Percentiles rank a stretch among this genome's conserved stretches.
Conservation (phyloP, 2,113 vertebrate genomes). For the Anseranas semipalmata region DNA sequence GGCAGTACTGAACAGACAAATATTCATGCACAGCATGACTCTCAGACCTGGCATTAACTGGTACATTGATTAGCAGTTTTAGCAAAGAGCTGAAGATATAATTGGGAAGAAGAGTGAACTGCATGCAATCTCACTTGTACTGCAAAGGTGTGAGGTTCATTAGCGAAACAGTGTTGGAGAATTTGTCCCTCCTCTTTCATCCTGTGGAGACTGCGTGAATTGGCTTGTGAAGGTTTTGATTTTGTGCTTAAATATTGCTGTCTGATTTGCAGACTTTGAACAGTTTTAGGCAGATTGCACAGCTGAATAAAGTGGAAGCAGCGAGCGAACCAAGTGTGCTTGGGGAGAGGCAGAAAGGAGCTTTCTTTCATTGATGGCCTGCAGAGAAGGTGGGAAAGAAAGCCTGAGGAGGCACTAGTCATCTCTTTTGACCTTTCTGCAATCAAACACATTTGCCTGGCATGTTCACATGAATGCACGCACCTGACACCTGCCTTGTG, state of each 20-base stretch:
- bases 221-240: not conserved
- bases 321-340: accelerated
- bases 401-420: not conserved
- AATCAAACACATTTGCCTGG: not conserved
- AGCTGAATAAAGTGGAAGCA: not conserved
- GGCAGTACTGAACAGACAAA: not conserved
- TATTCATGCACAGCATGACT: not conserved
- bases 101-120: not conserved
- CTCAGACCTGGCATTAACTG: not conserved
- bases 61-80: not conserved
- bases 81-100: not conserved
- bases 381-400: not conserved
- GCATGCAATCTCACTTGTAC: not conserved
- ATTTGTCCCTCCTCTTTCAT: not conserved
- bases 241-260: not conserved
- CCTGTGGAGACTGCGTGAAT: not conserved
- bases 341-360: not conserved
- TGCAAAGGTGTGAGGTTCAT: constrained; percentile 8
- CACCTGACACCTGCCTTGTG: constrained; percentile 2
- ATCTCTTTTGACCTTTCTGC: constrained; percentile 1
- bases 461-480: not conserved
- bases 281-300: not conserved
- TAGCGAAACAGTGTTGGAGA: not conserved
- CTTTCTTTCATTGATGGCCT: not conserved
- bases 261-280: not conserved